Base-by-base conservation (phyloP, 2,888 invertebrate genomes). In the Leuctra nigra region DNA sequence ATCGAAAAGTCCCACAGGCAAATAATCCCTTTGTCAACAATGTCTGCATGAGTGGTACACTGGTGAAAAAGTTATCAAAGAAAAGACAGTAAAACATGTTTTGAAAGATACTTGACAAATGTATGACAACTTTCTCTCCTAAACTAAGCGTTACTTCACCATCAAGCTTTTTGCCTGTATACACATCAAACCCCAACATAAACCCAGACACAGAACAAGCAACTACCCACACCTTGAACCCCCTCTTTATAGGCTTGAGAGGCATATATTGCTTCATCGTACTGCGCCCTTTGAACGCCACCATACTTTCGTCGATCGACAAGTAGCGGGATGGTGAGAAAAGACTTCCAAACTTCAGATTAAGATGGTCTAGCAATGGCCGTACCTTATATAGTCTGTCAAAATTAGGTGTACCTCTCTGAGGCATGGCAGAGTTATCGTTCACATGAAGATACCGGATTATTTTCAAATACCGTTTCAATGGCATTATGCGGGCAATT, bases 61-160 rank as follows among this genome's bases (percentile, higher is more conserved):
- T n/a, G n/a, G n/a, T n/a, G n/a, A n/a, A n/a, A n/a, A n/a, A n/a
- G n/a, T n/a, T n/a, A n/a, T n/a, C n/a, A n/a, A n/a, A n/a, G n/a
- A n/a, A n/a, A n/a, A n/a, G n/a, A n/a, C n/a, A n/a, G n/a, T n/a
- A n/a, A n/a, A n/a, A n/a, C n/a, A n/a, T n/a, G n/a, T n/a, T n/a
- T n/a, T n/a, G n/a, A n/a, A n/a, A n/a, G n/a, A n/a, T n/a, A n/a
- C n/a, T n/a, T n/a, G n/a, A n/a, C n/a, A n/a, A n/a, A n/a, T n/a
- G n/a, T n/a, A n/a, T n/a, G 41, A 67, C 63, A 11, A 66, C 64
- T 61, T 63, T 61, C 61, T 65, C 65, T 41, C 66, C 67, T 52
- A 65, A 56, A 47, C 36, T 36, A n/a, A 36, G 16, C 36, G 36
- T 36, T 11, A 36, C 36, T 36, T 36, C 36, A 4, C n/a, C 13